phyloP scores from a whole-genome alignment of 2,113 vertebrate species.

The Peromyscus polionotus region DNA sequence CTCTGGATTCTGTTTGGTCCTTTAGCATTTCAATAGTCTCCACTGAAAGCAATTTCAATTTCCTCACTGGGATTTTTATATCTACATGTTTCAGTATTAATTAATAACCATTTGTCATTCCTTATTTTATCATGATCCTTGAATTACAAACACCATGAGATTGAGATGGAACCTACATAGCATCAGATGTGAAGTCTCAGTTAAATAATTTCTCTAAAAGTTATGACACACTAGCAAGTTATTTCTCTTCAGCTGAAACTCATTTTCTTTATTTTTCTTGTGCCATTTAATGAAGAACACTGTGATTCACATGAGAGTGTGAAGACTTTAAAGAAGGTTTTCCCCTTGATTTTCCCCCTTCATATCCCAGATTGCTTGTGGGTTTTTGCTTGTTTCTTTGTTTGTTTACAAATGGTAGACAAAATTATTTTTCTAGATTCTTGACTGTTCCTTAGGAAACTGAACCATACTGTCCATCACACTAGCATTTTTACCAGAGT shows the following conservation, averaged over 20 bases:
- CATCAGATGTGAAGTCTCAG: neutral
- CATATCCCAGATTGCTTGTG: slow-evolving; percentile 20
- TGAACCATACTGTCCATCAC: slow-evolving; percentile 69
- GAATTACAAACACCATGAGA: neutral
- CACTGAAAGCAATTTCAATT: neutral
- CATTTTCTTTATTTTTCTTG: neutral
- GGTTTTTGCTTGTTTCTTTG: neutral
- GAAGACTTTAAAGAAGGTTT: neutral
- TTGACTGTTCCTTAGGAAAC: slow-evolving; percentile 42
- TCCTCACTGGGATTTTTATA: neutral
- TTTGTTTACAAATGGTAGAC: neutral
- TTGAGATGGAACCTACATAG: neutral
- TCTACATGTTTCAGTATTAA: neutral
- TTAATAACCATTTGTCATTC: neutral
- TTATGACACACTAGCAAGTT: neutral
- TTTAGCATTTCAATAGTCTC: neutral
- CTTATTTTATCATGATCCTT: neutral
- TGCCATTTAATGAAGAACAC: neutral
- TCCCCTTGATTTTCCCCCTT: neutral
- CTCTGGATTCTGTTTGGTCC: neutral
- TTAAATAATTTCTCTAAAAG: neutral
- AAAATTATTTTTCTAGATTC: slow-evolving; percentile 59
- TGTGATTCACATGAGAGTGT: neutral
- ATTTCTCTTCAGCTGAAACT: neutral
- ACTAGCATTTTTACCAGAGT: slow-evolving; percentile 72